phyloP scores from a whole-genome alignment of 2,797 vertebrate species.

The Chiropotes sagulatus region DNA sequence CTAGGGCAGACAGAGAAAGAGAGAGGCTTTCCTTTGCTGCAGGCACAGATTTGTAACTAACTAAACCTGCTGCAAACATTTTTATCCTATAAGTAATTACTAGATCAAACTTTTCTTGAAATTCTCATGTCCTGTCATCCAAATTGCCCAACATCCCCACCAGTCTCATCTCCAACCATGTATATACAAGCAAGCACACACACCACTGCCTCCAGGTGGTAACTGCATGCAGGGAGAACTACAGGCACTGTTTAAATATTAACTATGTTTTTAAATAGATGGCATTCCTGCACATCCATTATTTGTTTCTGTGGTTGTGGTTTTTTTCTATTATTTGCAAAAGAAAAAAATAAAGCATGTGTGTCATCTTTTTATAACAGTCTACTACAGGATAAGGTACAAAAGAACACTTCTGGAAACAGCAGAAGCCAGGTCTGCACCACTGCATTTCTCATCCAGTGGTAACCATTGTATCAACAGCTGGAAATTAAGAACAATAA shows the following conservation, averaged over 20 bases:
- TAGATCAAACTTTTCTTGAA: constrained; percentile 60
- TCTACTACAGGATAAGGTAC: constrained; percentile 77
- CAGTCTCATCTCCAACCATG: constrained; percentile 65
- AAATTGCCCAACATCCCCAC: constrained; percentile 63
- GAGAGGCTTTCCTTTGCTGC: not conserved
- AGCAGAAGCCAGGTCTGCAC: constrained; percentile 80
- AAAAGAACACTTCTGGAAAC: constrained; percentile 83
- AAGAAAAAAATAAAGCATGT: constrained; percentile 49
- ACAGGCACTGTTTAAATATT: constrained; percentile 77
- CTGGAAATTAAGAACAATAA: constrained; percentile 78
- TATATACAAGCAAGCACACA: constrained; percentile 65
- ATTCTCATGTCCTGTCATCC: constrained; percentile 70
- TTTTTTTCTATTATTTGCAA: constrained; percentile 62
- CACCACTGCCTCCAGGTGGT: constrained; percentile 63
- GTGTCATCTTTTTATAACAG: constrained; percentile 69
- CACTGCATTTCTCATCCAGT: constrained; percentile 79
- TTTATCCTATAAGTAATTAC: constrained; percentile 56
- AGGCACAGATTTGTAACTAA: constrained; percentile 69
- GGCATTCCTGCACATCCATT: constrained; percentile 71
- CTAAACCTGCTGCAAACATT: constrained; percentile 62
- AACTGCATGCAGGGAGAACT: constrained; percentile 72
- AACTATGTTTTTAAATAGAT: constrained; percentile 74
- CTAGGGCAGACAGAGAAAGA: constrained; percentile 38
- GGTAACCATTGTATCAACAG: constrained; percentile 71
- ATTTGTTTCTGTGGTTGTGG: constrained; percentile 57